phyloP scores from a whole-genome alignment of 2,113 vertebrate genomes.

The Sinosuthora webbiana region DNA sequence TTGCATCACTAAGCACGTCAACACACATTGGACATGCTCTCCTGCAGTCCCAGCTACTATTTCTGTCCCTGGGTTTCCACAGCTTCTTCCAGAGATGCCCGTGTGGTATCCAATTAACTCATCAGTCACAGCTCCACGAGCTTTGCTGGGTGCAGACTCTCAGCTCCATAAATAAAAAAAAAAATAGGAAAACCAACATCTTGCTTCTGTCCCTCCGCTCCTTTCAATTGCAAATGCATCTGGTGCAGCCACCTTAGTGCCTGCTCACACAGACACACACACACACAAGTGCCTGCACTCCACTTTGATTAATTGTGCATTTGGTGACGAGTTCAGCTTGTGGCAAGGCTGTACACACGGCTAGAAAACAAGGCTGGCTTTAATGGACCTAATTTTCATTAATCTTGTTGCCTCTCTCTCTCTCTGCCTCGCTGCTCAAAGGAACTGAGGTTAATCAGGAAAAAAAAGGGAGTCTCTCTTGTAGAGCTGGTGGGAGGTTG shows the following conservation, averaged over 20 bases:
- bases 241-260: neutral
- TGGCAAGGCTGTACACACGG: neutral
- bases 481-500: neutral
- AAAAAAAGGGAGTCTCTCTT: neutral
- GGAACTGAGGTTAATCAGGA: neutral
- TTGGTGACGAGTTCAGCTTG: neutral
- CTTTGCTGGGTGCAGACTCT: constrained; percentile 9
- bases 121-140: neutral
- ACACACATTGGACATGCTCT: neutral
- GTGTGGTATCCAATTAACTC: constrained; percentile 16
- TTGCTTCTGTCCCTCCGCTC: neutral
- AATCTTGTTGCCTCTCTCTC: constrained; percentile 7
- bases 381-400: constrained; percentile 11
- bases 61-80: neutral
- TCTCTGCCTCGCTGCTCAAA: neutral
- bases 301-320: neutral
- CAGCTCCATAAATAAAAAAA: constrained; percentile 36
- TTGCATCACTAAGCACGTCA: neutral
- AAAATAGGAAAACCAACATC: constrained; percentile 22
- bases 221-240: constrained; percentile 11
- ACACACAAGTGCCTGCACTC: neutral
- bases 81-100: neutral
- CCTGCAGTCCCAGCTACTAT: neutral
- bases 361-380: neutral
- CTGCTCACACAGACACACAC: neutral